A percentile compares a stretch with the other conserved stretches of the same genome.
Evolutionary conservation across 2,888 invertebrate species (phyloP).

Genomic region (Tetragnatha montana): DNA sequence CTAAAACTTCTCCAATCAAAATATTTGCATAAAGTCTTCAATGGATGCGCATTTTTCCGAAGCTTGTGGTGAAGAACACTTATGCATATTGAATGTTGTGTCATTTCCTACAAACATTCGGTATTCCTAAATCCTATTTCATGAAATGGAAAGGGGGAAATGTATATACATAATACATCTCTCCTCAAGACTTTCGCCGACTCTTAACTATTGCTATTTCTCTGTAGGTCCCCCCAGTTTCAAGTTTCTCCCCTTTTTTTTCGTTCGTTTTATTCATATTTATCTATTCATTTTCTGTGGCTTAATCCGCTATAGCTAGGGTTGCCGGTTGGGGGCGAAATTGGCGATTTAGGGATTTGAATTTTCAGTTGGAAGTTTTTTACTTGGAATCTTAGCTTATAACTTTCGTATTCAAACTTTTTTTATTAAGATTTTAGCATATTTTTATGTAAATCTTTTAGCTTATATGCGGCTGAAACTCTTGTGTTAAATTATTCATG

Average conservation of each 20-base stretch:
- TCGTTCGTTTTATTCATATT: conserved; percentile 56
- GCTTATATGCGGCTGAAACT: too few species aligned
- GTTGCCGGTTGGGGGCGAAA: conserved; percentile 19
- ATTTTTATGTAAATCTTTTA: too few species aligned
- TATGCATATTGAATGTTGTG: conserved; percentile 68
- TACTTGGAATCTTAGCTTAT: too few species aligned
- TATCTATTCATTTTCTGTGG: conserved; percentile 51
- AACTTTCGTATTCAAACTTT: too few species aligned
- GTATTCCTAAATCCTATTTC: conserved; percentile 50
- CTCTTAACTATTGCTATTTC: conserved; percentile 64
- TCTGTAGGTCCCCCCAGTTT: conserved; percentile 10
- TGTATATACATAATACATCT: conserved; percentile 64
- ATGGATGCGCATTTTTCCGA: conserved; percentile 36
- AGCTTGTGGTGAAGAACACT: conserved; percentile 44
- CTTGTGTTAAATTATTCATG: too few species aligned
- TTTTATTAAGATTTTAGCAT: too few species aligned
- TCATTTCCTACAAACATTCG: conserved; percentile 57
- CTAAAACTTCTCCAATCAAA: conserved; percentile 59
- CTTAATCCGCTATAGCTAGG: conserved; percentile 41
- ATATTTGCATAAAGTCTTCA: conserved; percentile 69
- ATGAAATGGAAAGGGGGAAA: conserved; percentile 39
- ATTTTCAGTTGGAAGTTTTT: neutral
- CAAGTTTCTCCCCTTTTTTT: conserved; percentile 22
- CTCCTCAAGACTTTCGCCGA: conserved; percentile 41
- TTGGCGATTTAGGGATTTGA: conserved; percentile 5